These are phyloP conservation scores for Penaeus japonicus DNA, from an alignment of 1,140 invertebrate genomes.

Conservation along the genomic window DNA sequence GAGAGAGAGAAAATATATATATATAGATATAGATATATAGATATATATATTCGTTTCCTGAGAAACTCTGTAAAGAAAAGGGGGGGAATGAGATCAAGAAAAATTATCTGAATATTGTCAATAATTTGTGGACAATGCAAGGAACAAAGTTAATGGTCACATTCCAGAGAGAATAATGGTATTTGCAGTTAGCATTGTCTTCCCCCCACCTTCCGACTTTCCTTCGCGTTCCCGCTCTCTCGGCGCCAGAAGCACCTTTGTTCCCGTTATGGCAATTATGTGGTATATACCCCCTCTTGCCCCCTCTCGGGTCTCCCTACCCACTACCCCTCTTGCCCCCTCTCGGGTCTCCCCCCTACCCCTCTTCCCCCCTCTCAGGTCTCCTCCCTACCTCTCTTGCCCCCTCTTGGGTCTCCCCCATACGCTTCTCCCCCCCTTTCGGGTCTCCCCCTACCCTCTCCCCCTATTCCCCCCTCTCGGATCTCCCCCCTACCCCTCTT, in stretches of 20 bases:
- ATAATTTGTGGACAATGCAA: not conserved
- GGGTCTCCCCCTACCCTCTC: no score
- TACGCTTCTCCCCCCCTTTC: no score
- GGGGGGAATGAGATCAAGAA: no score
- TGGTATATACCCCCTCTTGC: no score
- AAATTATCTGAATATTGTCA: not conserved
- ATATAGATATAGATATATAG: no score
- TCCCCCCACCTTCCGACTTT: not conserved
- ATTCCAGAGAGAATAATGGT: not conserved
- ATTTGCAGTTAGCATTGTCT: not conserved
- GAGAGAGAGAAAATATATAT: no score
- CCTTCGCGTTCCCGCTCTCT: not conserved
- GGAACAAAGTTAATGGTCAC: not conserved
- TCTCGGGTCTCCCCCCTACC: not conserved
- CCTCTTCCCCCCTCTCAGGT: not conserved
- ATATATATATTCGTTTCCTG: no score
- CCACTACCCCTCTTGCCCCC: not conserved
- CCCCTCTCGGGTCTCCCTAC: no score
- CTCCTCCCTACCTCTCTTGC: not conserved
- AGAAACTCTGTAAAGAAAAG: no score
- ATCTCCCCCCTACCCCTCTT: no score
- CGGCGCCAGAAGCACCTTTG: not conserved
- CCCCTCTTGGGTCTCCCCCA: not conserved
- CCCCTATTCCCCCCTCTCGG: no score
- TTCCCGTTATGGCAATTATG: no score